Percentiles rank a stretch among this genome's conserved stretches.
Evolutionary conservation across 2,113 vertebrate genomes (phyloP).

Genomic region (Ifrita kowaldi): DNA sequence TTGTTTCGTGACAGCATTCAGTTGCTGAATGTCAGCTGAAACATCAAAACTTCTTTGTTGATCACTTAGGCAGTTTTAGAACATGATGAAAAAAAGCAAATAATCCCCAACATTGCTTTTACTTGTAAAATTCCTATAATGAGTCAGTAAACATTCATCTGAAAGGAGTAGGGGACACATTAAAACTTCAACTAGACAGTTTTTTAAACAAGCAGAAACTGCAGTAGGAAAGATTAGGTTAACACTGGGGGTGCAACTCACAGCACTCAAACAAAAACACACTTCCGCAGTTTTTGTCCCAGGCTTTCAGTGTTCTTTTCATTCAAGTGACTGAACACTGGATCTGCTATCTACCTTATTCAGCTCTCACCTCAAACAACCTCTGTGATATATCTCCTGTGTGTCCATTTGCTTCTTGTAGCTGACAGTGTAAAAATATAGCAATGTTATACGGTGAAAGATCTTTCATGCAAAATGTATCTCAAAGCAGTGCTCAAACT

Average conservation of each 20-base stretch:
- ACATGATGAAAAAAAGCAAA: neutral
- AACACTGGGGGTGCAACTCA: neutral
- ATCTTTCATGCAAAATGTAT: neutral
- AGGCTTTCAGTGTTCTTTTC: neutral
- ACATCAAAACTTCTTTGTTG: neutral
- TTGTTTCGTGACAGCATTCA: neutral
- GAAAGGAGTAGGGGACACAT: neutral
- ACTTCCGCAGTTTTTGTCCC: neutral
- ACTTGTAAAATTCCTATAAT: neutral
- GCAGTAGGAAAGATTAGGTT: neutral
- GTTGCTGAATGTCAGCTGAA: neutral
- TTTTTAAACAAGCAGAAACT: neutral
- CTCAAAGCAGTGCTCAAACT: neutral
- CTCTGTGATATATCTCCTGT: neutral
- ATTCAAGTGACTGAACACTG: neutral
- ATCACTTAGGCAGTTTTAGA: neutral
- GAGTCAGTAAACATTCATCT: neutral
- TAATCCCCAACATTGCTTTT: neutral
- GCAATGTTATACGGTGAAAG: neutral
- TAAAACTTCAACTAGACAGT: neutral
- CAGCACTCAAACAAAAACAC: neutral
- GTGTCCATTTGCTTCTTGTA: neutral
- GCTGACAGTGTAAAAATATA: neutral
- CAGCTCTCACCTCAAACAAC: constrained; percentile 1
- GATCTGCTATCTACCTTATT: neutral